Evolutionary conservation across 2,888 invertebrate genomes (phyloP).

Genomic region (Xylocampa areola): DNA sequence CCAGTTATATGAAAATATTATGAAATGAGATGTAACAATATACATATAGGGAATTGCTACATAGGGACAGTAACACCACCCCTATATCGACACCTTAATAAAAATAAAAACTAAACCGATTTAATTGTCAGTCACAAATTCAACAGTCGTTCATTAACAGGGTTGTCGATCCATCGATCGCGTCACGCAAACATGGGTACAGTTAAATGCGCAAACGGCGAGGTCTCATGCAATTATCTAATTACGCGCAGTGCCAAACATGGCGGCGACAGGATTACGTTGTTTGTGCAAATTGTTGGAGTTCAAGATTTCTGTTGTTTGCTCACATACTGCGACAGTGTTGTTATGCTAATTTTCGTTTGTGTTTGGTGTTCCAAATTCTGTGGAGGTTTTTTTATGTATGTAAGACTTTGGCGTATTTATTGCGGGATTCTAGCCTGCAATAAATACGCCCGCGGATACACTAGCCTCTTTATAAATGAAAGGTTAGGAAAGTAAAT

Average conservation of each 20-base stretch:
- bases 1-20: no score
- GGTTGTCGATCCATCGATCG: constrained; percentile 51
- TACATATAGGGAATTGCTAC: no score
- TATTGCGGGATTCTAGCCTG: not conserved
- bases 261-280: constrained; percentile 70
- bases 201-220: constrained; percentile 53
- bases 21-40: no score
- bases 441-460: no score
- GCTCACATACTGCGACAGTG: constrained; percentile 56
- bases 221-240: constrained; percentile 80
- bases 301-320: constrained; percentile 71
- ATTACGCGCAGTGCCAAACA: constrained; percentile 72
- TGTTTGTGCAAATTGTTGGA: constrained; percentile 81
- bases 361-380: constrained; percentile 52
- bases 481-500: not conserved
- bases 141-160: constrained; percentile 52
- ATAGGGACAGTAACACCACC: no score
- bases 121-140: constrained; percentile 56
- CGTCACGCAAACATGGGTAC: constrained; percentile 29
- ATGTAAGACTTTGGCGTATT: constrained; percentile 8
- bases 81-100: constrained; percentile 17
- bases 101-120: constrained; percentile 54
- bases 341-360: constrained; percentile 74
- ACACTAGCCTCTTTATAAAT: not conserved
- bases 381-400: constrained; percentile 33